These are phyloP conservation scores for Grammomys surdaster DNA, from an alignment of 2,113 vertebrate species.

Conservation along the genomic window DNA sequence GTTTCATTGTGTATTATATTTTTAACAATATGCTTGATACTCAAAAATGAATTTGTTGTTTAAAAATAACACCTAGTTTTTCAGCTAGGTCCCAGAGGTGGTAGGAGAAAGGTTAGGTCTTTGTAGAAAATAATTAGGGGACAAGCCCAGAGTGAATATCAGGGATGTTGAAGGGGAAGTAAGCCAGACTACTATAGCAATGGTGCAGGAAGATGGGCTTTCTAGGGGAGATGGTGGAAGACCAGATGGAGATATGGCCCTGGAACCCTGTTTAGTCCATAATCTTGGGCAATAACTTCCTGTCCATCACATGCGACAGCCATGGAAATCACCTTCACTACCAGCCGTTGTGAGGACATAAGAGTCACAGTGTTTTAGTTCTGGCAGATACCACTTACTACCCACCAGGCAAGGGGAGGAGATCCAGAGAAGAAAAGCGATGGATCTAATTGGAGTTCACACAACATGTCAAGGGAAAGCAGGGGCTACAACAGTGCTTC, in stretches of 20 bases:
- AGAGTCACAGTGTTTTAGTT: neutral
- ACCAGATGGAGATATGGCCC: no score
- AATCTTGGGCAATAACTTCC: neutral
- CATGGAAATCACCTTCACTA: neutral
- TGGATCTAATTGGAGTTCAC: neutral
- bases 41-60: neutral
- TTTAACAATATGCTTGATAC: neutral
- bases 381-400: accelerated
- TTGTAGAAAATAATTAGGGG: neutral
- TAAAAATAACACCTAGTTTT: no score
- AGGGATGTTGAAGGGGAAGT: neutral
- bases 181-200: neutral
- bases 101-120: neutral
- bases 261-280: no score
- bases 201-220: neutral
- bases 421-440: no score
- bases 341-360: neutral
- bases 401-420: neutral
- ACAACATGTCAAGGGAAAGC: neutral
- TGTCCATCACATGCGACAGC: neutral
- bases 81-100: neutral
- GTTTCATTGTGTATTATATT: neutral
- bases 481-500: neutral
- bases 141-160: neutral
- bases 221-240: neutral